A percentile compares a stretch with the other conserved stretches of the same genome.
These are phyloP conservation scores for Elegia similella DNA, from an alignment of 2,888 invertebrate genomes.

Conservation along the genomic window DNA sequence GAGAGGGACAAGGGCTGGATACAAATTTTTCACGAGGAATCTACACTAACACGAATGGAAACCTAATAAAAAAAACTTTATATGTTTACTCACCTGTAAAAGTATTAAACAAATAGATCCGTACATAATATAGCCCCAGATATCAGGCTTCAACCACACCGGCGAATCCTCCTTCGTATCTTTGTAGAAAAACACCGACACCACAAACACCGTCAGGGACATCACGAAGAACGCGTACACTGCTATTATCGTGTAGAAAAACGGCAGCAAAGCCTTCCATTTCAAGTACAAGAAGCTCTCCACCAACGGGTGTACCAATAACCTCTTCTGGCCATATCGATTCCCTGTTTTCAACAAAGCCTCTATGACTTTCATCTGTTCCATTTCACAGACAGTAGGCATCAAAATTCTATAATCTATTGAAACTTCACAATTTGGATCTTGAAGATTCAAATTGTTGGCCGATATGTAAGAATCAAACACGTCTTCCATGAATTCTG, in stretches of 20 bases:
- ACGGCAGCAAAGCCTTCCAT: conserved; percentile 78
- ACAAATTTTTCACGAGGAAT: too few species aligned
- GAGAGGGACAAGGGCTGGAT: too few species aligned
- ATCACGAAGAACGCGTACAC: conserved; percentile 73
- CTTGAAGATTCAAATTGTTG: conserved; percentile 65
- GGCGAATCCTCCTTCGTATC: conserved; percentile 54
- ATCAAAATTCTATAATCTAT: conserved; percentile 76
- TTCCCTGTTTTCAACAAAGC: conserved; percentile 78
- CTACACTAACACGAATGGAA: too few species aligned
- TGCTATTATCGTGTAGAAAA: conserved; percentile 76
- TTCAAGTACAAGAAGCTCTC: conserved; percentile 81
- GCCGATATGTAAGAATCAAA: conserved; percentile 76
- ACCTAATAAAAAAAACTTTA: too few species aligned
- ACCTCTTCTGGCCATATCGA: conserved; percentile 64
- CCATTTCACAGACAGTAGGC: conserved; percentile 60
- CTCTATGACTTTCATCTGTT: conserved; percentile 80
- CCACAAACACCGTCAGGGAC: conserved; percentile 71
- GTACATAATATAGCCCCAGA: conserved; percentile 67
- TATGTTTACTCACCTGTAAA: conserved; percentile 54
- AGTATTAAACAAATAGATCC: conserved; percentile 56
- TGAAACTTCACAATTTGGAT: conserved; percentile 67
- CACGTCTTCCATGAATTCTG: conserved; percentile 74
- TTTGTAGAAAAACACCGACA: conserved; percentile 71
- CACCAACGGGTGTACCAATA: conserved; percentile 79
- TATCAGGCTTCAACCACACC: conserved; percentile 44